phyloP scores from a whole-genome alignment of 2,113 vertebrate species.

The Apodemus speciosus region DNA sequence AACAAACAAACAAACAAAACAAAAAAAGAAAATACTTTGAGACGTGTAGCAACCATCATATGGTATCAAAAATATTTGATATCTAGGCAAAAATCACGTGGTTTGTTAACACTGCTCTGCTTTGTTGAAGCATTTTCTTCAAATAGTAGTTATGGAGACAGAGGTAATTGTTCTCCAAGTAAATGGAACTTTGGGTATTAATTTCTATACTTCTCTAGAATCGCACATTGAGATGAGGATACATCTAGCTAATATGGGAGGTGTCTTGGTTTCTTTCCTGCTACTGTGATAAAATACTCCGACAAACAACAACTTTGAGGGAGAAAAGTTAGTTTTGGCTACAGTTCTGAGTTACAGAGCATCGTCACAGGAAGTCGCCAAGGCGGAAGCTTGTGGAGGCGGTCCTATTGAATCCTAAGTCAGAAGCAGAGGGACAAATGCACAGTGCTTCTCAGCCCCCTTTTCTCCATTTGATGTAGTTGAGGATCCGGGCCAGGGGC shows the following conservation, averaged over 20 bases:
- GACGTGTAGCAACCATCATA: neutral
- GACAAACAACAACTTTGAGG: neutral
- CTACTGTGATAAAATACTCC: neutral
- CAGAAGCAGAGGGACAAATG: neutral
- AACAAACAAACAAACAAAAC: too few relatives aligned
- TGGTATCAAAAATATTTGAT: constrained; percentile 14
- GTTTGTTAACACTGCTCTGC: constrained; percentile 30
- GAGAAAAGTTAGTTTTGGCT: neutral
- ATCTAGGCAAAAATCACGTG: neutral
- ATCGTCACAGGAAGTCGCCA: neutral
- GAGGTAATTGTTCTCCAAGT: constrained; percentile 21
- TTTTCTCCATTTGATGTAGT: neutral
- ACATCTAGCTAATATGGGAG: neutral
- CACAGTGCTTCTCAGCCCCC: neutral
- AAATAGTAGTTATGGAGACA: constrained; percentile 53
- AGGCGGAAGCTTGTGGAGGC: neutral
- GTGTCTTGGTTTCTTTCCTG: neutral
- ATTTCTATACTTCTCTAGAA: constrained; percentile 48
- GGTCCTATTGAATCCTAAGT: neutral
- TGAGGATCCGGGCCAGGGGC: neutral
- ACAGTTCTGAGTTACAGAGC: neutral
- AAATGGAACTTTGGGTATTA: neutral
- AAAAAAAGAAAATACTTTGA: constrained; percentile 44
- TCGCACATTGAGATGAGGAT: neutral
- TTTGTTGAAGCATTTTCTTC: constrained; percentile 57